Conservation (phyloP, 1,140 invertebrate genomes). For the Microplitis mediator region DNA sequence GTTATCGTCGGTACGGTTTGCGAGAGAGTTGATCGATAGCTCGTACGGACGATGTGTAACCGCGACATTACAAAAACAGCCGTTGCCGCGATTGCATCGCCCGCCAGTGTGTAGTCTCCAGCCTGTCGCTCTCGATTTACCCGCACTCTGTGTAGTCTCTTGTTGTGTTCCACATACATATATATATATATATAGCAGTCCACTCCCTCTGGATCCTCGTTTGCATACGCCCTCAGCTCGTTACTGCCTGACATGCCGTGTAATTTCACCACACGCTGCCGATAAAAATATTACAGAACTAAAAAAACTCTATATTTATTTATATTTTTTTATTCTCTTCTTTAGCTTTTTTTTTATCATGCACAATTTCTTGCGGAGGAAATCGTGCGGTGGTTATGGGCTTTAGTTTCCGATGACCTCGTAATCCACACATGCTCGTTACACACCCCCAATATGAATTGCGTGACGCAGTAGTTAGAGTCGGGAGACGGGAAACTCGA, state of each 20-base stretch:
- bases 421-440: conserved; percentile 32
- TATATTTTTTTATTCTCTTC: no score
- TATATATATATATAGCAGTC: background rate
- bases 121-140: background rate
- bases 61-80: conserved; percentile 14
- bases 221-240: background rate
- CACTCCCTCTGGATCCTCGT: background rate
- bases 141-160: background rate
- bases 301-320: no score
- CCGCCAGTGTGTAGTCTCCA: background rate
- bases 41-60: background rate
- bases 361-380: no score
- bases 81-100: background rate
- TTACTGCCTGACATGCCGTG: background rate
- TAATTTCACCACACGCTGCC: no score
- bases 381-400: background rate
- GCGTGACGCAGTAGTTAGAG: conserved; percentile 26
- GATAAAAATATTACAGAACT: no score
- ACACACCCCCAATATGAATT: conserved; percentile 29
- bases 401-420: conserved; percentile 20
- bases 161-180: no score
- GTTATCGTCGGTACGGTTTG: background rate
- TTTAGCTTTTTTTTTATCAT: no score
- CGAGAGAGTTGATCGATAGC: background rate
- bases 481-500: no score